Percentiles rank a stretch among this genome's conserved stretches.
Conservation (phyloP, 2,113 vertebrate species). For the Dasyornis broadbenti region DNA sequence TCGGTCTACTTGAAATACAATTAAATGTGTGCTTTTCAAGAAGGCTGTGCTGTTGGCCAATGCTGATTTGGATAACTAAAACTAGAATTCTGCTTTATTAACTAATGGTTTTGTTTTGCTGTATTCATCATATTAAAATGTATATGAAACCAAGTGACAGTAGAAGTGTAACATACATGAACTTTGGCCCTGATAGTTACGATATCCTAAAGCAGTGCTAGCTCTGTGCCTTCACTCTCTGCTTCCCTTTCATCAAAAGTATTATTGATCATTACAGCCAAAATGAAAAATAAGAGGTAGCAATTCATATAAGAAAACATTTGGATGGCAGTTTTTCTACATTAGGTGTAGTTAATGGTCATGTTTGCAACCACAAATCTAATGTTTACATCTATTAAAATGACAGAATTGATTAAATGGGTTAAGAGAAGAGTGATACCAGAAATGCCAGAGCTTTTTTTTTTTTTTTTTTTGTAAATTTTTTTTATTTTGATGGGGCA, state of each 20-base stretch:
- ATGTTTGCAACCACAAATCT: conserved; percentile 43
- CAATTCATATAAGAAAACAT: conserved; percentile 30
- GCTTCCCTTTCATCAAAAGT: neutral
- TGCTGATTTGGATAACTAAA: neutral
- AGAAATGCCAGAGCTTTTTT: neutral
- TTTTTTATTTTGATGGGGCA: conserved; percentile 13
- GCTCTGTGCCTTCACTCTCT: neutral
- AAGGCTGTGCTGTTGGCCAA: neutral
- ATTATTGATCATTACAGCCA: conserved; percentile 23
- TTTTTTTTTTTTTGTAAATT: neutral
- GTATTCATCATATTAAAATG: neutral
- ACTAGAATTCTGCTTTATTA: neutral
- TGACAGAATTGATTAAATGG: conserved; percentile 40
- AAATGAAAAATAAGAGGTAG: conserved; percentile 36
- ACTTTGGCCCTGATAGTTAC: neutral
- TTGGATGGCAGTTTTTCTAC: conserved; percentile 34
- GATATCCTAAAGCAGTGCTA: neutral
- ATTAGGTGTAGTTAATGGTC: conserved; percentile 45
- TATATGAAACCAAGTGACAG: neutral
- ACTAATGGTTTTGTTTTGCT: neutral
- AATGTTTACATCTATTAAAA: conserved; percentile 45
- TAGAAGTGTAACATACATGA: neutral
- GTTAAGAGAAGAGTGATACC: neutral
- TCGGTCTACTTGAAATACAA: neutral
- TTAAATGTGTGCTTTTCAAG: neutral